phyloP scores from a whole-genome alignment of 53 echinoderm and acorn worm genomes.

The Arbacia lixula region DNA sequence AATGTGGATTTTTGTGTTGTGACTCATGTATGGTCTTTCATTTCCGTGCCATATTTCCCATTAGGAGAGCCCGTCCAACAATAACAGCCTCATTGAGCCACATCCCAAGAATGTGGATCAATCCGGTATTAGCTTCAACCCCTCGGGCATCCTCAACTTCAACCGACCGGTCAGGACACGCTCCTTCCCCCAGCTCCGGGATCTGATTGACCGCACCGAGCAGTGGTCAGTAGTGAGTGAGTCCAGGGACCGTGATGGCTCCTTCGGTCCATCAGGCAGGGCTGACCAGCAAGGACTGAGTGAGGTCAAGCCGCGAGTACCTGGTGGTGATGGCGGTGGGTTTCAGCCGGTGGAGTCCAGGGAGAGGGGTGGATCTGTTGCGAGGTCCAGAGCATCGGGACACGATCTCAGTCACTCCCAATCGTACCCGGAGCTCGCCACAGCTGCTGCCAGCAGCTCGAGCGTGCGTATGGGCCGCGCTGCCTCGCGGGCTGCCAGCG shows the following conservation, averaged over 20 bases:
- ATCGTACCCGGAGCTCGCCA: conserved; percentile 25
- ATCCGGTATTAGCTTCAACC: conserved; percentile 11
- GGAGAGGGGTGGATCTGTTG: background rate
- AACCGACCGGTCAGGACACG: conserved; percentile 20
- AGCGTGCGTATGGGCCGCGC: background rate
- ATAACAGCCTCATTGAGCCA: conserved; percentile 22
- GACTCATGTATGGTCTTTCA: too few relatives aligned
- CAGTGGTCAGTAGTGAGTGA: conserved; percentile 18
- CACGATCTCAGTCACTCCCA: conserved; percentile 14
- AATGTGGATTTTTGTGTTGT: too few relatives aligned
- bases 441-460: background rate
- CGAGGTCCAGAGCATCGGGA: background rate
- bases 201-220: conserved; percentile 14
- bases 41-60: too few relatives aligned
- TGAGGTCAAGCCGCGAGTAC: background rate
- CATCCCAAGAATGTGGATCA: background rate
- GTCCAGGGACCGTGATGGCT: background rate
- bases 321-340: background rate
- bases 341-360: conserved; percentile 32
- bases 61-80: too few relatives aligned
- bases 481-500: background rate
- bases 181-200: conserved; percentile 34
- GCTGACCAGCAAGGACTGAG: background rate
- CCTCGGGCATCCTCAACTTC: conserved; percentile 49
- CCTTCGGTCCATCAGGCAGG: background rate